Percentiles rank a stretch among this genome's conserved stretches.
Conservation (phyloP, 2,113 vertebrate genomes). For the Mus spicilegus region DNA sequence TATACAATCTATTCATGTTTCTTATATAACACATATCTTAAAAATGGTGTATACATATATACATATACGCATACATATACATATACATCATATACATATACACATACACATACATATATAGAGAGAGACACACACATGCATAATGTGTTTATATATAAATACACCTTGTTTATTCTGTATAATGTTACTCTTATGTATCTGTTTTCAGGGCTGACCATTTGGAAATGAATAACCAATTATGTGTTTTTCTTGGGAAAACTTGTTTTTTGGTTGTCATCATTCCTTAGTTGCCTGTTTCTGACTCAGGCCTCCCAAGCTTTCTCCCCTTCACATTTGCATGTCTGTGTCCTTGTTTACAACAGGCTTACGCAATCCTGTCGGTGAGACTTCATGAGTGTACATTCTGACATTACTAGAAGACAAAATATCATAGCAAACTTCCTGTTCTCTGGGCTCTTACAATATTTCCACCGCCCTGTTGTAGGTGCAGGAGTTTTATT, state of each 20-base stretch:
- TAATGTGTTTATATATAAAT: background rate
- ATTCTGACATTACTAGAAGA: background rate
- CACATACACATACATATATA: background rate
- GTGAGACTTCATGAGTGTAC: background rate
- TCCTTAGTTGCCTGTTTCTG: background rate
- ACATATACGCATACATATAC: background rate
- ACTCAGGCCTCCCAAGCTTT: background rate
- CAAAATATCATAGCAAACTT: background rate
- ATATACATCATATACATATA: background rate
- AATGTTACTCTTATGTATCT: background rate
- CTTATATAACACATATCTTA: background rate
- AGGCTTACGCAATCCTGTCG: background rate
- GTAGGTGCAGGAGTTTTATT: background rate
- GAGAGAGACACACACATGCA: background rate
- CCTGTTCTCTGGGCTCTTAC: background rate
- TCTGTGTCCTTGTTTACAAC: no score
- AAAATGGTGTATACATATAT: background rate
- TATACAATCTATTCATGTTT: background rate
- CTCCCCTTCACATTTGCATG: background rate
- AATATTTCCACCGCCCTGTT: background rate
- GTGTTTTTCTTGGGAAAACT: background rate
- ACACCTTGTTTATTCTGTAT: background rate
- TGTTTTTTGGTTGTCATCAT: background rate
- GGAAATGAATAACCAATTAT: background rate
- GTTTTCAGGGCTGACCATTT: background rate